Percentiles rank a stretch among this genome's conserved stretches.
Conservation (phyloP, 2,888 invertebrate species). For the Lagria hirta region DNA sequence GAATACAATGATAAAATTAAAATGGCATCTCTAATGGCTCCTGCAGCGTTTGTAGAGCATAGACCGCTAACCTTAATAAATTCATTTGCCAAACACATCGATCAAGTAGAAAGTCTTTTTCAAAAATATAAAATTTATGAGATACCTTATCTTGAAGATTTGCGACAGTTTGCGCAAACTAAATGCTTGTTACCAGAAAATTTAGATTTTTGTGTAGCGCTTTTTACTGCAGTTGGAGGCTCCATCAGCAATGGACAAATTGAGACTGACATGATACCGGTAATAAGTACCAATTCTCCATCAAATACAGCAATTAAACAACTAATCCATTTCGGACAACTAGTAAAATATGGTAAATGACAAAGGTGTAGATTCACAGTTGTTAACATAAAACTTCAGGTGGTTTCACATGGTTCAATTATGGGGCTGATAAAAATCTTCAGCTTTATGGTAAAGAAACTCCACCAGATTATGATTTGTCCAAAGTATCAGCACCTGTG, state of each 20-base stretch:
- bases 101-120: slow-evolving; percentile 1
- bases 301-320: slow-evolving; percentile 1
- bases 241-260: background rate
- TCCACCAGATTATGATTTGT: slow-evolving; percentile 19
- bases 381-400: too few relatives aligned
- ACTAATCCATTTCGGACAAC: slow-evolving; percentile 1
- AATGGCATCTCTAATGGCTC: slow-evolving; percentile 1
- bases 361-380: too few relatives aligned
- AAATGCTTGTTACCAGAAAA: slow-evolving; percentile 3
- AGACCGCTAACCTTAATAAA: background rate
- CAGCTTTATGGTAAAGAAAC: slow-evolving; percentile 8
- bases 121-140: slow-evolving; percentile 5
- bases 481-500: slow-evolving; percentile 16
- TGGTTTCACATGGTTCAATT: slow-evolving; percentile 15
- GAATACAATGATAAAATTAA: slow-evolving; percentile 64
- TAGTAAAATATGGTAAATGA: background rate
- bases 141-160: slow-evolving; percentile 1
- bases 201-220: background rate
- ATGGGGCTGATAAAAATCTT: slow-evolving; percentile 16
- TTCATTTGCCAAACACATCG: slow-evolving; percentile 1
- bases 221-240: background rate
- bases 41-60: slow-evolving; percentile 1
- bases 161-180: background rate
- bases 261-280: slow-evolving; percentile 3
- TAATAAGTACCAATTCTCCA: background rate